These are phyloP conservation scores for Poecile montanus DNA, from an alignment of 2,797 vertebrate genomes.

Conservation along the genomic window DNA sequence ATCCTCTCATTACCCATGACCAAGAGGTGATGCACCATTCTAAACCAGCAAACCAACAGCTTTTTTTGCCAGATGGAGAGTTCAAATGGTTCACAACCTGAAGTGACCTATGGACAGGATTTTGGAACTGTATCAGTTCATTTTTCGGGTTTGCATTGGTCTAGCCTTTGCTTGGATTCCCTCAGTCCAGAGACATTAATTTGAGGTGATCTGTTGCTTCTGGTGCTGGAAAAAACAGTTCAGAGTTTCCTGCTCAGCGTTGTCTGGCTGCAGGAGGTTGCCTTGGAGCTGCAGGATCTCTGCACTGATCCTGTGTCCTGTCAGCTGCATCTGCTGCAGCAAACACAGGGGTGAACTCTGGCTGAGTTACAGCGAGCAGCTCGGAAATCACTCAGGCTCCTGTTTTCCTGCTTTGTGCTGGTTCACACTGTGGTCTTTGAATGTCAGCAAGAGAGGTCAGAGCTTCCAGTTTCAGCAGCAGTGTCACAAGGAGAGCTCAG, in stretches of 20 bases:
- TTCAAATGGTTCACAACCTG: neutral
- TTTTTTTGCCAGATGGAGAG: neutral
- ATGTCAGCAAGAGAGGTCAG: neutral
- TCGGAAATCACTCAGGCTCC: neutral
- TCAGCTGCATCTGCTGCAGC: neutral
- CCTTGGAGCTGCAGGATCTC: neutral
- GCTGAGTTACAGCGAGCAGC: fast-evolving
- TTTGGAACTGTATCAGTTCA: neutral
- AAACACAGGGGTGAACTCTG: neutral
- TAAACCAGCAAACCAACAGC: neutral
- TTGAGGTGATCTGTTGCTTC: neutral
- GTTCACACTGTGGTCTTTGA: neutral
- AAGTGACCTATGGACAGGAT: neutral
- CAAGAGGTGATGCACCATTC: neutral
- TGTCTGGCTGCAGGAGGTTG: neutral
- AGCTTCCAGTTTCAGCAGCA: neutral
- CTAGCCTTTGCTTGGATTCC: neutral
- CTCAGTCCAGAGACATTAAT: neutral
- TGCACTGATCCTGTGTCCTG: neutral
- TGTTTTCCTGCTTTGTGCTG: neutral
- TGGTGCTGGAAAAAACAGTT: neutral
- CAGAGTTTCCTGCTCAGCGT: neutral
- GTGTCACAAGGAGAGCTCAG: neutral
- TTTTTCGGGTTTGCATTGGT: neutral
- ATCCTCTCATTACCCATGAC: neutral